Conservation (phyloP, 2,113 vertebrate genomes). For the Onychorhynchus coronatus region DNA sequence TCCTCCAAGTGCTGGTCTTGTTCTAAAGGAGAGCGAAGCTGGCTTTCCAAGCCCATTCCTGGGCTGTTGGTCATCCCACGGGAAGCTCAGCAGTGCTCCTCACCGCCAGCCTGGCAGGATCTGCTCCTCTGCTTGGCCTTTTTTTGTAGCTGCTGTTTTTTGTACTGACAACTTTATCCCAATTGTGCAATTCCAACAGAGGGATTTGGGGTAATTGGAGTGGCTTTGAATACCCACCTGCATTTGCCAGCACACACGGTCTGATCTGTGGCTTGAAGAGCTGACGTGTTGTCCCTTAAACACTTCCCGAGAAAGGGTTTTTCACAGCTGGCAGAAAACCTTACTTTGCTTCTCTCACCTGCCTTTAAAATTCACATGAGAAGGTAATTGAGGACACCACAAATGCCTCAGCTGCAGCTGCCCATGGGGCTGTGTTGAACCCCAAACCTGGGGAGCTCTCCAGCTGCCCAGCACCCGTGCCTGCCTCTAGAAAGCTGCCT, state of each 20-base stretch:
- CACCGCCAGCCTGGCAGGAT: rapidly evolving
- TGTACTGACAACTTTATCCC: not conserved
- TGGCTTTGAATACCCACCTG: not conserved
- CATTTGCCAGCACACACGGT: not conserved
- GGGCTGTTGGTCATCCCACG: rapidly evolving
- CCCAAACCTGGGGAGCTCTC: not conserved
- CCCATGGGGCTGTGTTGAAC: not conserved
- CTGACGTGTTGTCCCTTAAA: not conserved
- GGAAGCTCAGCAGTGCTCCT: not conserved
- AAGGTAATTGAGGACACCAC: not conserved
- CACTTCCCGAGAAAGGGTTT: not conserved
- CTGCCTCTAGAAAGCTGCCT: not conserved
- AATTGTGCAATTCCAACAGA: not conserved
- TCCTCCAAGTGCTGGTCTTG: not conserved
- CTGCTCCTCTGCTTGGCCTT: not conserved
- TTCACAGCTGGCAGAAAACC: not conserved
- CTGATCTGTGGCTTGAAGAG: not conserved
- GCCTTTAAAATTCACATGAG: not conserved
- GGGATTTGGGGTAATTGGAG: not conserved
- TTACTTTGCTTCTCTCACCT: not conserved
- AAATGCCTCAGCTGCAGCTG: rapidly evolving
- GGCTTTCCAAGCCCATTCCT: not conserved
- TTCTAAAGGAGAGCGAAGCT: not conserved
- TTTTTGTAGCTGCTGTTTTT: not conserved
- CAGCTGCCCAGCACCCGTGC: not conserved